Percentiles rank a stretch among this genome's conserved stretches.
Evolutionary conservation across 2,797 vertebrate species (phyloP).

Genomic region (Sebastiscus albofasciatus): DNA sequence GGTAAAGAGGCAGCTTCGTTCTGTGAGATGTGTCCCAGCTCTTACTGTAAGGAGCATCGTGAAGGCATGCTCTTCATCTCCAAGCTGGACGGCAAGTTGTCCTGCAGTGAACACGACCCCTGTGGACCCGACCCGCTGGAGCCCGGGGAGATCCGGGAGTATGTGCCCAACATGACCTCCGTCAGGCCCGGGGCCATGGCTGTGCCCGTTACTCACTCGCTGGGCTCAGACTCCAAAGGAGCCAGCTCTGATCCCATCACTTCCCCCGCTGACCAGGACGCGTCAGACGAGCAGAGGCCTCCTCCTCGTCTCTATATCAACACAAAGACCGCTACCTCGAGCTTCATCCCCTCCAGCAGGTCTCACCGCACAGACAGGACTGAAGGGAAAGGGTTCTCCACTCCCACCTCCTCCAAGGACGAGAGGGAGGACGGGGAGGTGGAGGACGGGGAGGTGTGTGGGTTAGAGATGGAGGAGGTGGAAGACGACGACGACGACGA

Average conservation of each 20-base stretch:
- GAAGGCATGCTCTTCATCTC: conserved; percentile 99
- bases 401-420: conserved; percentile 56
- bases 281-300: conserved; percentile 3
- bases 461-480: conserved; percentile 69
- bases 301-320: conserved; percentile 80
- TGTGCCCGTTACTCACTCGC: not conserved
- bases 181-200: conserved; percentile 39
- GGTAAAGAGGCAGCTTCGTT: conserved; percentile 95
- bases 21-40: conserved; percentile 98
- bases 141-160: conserved; percentile 97
- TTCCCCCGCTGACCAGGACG: conserved; percentile 1
- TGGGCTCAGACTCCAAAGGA: conserved; percentile 23
- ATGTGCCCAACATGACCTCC: conserved; percentile 69
- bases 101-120: conserved; percentile 96
- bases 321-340: conserved; percentile 74
- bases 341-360: conserved; percentile 69
- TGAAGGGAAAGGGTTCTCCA: conserved; percentile 43
- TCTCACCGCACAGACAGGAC: conserved; percentile 60
- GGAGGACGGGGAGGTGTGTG: conserved; percentile 77
- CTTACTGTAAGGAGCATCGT: conserved; percentile 95
- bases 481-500: conserved; percentile 41
- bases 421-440: conserved; percentile 69
- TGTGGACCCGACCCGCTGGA: conserved; percentile 96
- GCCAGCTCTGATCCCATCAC: not conserved
- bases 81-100: conserved; percentile 95